phyloP scores from a whole-genome alignment of 1,140 invertebrate species.

The Eufriesea mexicana region DNA sequence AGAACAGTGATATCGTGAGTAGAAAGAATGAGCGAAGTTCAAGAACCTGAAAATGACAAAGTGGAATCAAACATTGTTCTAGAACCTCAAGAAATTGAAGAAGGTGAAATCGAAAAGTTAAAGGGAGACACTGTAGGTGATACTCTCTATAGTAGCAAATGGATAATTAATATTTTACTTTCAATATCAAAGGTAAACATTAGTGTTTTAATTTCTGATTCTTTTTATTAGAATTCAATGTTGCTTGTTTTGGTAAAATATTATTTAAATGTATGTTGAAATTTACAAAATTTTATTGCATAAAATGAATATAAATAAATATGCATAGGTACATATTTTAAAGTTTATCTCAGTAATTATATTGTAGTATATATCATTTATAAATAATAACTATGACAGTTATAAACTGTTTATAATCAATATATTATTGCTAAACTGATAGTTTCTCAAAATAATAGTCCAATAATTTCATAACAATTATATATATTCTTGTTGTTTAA shows the following conservation, averaged over 20 bases:
- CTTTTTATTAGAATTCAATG: not conserved
- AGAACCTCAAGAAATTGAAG: slow-evolving; percentile 76
- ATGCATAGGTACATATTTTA: too few relatives aligned
- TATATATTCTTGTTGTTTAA: too few relatives aligned
- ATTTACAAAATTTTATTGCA: not conserved
- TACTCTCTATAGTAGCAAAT: slow-evolving; percentile 89
- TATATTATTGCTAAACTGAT: too few relatives aligned
- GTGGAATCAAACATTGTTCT: slow-evolving; percentile 48
- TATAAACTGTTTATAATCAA: too few relatives aligned
- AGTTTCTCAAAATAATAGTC: too few relatives aligned
- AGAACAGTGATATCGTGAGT: not conserved
- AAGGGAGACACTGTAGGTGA: slow-evolving; percentile 89
- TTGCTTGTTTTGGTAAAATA: slow-evolving; percentile 9
- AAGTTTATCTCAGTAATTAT: not conserved
- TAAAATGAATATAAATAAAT: too few relatives aligned
- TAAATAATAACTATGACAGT: too few relatives aligned
- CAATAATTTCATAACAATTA: too few relatives aligned
- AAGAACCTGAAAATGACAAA: slow-evolving; percentile 5
- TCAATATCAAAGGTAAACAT: slow-evolving; percentile 78
- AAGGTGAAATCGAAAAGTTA: slow-evolving; percentile 82
- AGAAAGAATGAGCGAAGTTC: slow-evolving; percentile 12
- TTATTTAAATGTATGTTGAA: not conserved
- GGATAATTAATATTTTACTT: slow-evolving; percentile 87
- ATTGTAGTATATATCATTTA: not conserved
- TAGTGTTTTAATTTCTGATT: not conserved